Conservation (phyloP, 2,888 invertebrate genomes). For the Parnassius smintheus region DNA sequence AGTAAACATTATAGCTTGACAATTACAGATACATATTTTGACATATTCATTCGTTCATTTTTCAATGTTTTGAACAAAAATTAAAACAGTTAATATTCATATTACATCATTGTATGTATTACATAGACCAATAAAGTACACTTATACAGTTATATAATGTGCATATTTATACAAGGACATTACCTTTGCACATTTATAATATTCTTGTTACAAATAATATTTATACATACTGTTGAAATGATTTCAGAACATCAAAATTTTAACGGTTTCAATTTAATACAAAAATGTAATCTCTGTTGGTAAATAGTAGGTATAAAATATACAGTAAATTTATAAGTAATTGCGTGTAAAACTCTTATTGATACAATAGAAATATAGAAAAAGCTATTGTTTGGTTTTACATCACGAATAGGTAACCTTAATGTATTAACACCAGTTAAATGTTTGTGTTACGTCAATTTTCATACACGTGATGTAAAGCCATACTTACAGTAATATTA, state of each 20-base stretch:
- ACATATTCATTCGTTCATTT: too few species aligned
- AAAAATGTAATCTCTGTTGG: constrained; percentile 48
- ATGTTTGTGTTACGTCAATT: constrained; percentile 34
- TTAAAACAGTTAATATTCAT: neutral
- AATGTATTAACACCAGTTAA: constrained; percentile 31
- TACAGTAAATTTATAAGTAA: constrained; percentile 63
- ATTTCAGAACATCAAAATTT: constrained; percentile 31
- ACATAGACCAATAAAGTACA: constrained; percentile 21
- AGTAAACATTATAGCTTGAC: too few species aligned
- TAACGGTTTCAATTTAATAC: constrained; percentile 34
- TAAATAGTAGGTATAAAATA: constrained; percentile 64
- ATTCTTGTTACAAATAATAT: constrained; percentile 16
- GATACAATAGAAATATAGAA: constrained; percentile 76
- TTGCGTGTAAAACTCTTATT: constrained; percentile 68
- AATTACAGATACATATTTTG: too few species aligned
- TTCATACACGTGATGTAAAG: constrained; percentile 53
- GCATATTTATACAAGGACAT: constrained; percentile 20
- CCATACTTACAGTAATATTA: constrained; percentile 59
- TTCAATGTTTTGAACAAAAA: neutral
- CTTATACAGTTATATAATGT: constrained; percentile 19
- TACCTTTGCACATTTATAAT: constrained; percentile 17
- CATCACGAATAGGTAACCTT: constrained; percentile 55
- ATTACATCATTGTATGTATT: constrained; percentile 15
- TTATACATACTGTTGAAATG: constrained; percentile 26
- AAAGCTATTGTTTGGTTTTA: constrained; percentile 68